Conservation (phyloP, 2,113 vertebrate species). For the Balaenoptera acutorostrata region DNA sequence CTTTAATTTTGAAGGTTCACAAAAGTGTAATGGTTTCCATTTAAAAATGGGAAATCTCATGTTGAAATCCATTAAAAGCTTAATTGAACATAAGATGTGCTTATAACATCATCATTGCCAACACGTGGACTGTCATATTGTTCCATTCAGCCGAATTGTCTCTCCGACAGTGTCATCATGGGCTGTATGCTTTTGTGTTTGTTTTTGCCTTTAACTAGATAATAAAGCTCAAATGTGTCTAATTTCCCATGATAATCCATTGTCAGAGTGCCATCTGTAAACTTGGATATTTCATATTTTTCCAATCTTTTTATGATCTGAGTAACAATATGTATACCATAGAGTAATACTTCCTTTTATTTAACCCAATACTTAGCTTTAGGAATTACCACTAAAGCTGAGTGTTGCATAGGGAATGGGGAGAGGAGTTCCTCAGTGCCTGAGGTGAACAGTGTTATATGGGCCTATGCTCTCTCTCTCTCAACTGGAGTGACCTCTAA, state of each 20-base stretch:
- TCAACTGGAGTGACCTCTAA: neutral
- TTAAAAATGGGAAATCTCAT: slow-evolving; percentile 16
- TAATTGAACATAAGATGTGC: slow-evolving; percentile 45
- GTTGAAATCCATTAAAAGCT: slow-evolving; percentile 25
- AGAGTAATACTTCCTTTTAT: neutral
- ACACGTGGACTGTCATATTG: neutral
- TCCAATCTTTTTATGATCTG: neutral
- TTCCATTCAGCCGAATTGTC: neutral
- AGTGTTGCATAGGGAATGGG: accelerated
- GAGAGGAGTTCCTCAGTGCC: neutral
- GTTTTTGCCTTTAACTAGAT: slow-evolving; percentile 13
- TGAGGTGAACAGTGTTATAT: neutral
- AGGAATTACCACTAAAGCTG: neutral
- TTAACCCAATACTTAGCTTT: neutral
- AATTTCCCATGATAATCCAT: neutral
- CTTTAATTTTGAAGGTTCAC: slow-evolving; percentile 31
- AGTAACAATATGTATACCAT: neutral
- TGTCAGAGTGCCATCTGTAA: neutral
- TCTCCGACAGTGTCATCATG: neutral
- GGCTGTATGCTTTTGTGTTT: neutral
- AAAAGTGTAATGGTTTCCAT: slow-evolving; percentile 22
- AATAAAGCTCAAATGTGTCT: slow-evolving; percentile 21
- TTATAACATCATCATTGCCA: neutral
- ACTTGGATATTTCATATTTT: neutral
- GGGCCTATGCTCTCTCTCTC: neutral